phyloP scores from a whole-genome alignment of 1,140 invertebrate genomes.

The Lineus longissimus region DNA sequence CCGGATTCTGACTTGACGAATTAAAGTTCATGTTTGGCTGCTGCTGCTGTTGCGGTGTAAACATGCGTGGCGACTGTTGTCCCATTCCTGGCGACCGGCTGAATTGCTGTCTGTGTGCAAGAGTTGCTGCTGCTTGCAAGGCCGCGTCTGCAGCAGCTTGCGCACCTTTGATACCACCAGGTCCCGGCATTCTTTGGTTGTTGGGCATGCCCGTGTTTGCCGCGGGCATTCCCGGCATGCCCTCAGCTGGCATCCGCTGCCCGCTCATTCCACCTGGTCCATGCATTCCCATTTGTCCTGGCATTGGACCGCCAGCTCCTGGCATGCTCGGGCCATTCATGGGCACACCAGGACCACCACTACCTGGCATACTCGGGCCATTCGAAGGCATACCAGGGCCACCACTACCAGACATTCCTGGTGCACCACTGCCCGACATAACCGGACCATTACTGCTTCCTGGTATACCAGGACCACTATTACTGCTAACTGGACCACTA shows the following conservation, averaged over 20 bases:
- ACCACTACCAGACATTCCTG: too few relatives aligned
- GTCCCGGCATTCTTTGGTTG: background rate
- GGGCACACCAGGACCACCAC: conserved; percentile 35
- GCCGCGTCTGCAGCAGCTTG: conserved; percentile 53
- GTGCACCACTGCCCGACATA: too few relatives aligned
- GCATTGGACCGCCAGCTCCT: background rate
- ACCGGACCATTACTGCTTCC: too few relatives aligned
- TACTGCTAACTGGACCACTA: too few relatives aligned
- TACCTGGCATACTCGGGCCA: too few relatives aligned
- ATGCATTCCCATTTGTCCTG: background rate
- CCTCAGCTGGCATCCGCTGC: conserved; percentile 26
- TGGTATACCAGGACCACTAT: too few relatives aligned
- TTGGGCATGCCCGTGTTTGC: conserved; percentile 10
- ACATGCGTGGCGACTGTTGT: background rate
- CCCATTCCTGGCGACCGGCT: conserved; percentile 12
- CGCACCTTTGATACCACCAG: conserved; percentile 38
- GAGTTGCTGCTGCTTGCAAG: conserved; percentile 49
- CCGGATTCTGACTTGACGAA: too few relatives aligned
- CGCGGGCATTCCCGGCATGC: conserved; percentile 20
- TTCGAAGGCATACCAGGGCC: too few relatives aligned
- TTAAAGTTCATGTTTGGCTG: too few relatives aligned
- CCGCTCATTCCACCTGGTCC: conserved; percentile 28
- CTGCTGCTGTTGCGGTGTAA: too few relatives aligned
- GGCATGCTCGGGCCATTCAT: conserved; percentile 52
- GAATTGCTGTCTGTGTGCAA: conserved; percentile 21